Evolutionary conservation across 1,140 invertebrate genomes (phyloP), one percentile per base, ranked within the genome.

Genomic region (Rhyacophila brunnea): DNA sequence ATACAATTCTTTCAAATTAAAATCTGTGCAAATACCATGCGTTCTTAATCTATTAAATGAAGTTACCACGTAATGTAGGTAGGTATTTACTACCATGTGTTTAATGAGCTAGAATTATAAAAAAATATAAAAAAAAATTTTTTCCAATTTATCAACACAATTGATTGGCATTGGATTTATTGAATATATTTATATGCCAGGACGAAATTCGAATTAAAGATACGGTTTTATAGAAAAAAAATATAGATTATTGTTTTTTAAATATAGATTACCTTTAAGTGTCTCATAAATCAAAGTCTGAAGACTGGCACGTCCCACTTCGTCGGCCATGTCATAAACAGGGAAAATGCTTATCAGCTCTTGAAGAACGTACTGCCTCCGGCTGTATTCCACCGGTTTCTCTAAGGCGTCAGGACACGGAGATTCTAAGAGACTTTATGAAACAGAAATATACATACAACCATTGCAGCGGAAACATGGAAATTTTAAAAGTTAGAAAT

Each of bases 321-420:
- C 72, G 51, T 79, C 75, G 0, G 68, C 68, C 11, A 70, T 70
- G 58, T 78, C 76, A 54, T 78, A 78, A 6, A 75, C 75, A 1
- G 67, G 67, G 52, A 78, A 63, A 68, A 79, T 70, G 32, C 67
- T 67, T 3, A 65, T 73, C 54, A 78, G 58, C 53, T 79, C 76
- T 40, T 74, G 71, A 7, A 78, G 64, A 1, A 78, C 74, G 47
- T 75, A 71, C 56, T 77, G 77, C 0, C 75, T 67, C 0, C 72
- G 73, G 45, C 71, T 75, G 62, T 73, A 74, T 6, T 65, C 70
- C 0, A 70, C 70, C 0, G 71, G 73, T 36, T 77, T 71, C 11
- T 74, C 73, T 0, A 48, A 59, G n/a, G 72, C 64, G 0, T 67
- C 60, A 0, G 75, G 73, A 45, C 74, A 76, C 0, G 74, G 73